These are phyloP conservation scores for Pithys albifrons DNA, from an alignment of 2,113 vertebrate genomes.

Conservation along the genomic window DNA sequence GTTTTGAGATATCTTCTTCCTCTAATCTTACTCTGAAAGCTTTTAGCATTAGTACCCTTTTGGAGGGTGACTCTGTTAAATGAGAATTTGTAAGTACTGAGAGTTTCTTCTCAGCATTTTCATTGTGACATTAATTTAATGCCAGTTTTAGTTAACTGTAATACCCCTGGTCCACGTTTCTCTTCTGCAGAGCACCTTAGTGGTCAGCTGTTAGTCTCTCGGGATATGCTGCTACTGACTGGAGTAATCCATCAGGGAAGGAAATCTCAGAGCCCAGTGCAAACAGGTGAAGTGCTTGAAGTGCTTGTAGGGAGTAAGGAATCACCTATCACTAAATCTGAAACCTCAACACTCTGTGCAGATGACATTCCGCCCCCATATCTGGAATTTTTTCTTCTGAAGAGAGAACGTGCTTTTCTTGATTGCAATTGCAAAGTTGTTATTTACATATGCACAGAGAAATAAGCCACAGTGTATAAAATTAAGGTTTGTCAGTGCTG, in stretches of 20 bases:
- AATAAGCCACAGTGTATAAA: not conserved
- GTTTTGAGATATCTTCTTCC: not conserved
- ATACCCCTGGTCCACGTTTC: not conserved
- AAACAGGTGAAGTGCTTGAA: not conserved
- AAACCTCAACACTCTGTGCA: not conserved
- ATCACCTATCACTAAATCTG: not conserved
- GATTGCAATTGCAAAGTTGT: not conserved
- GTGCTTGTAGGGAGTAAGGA: not conserved
- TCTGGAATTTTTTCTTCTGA: not conserved
- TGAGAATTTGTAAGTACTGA: not conserved
- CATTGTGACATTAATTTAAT: not conserved
- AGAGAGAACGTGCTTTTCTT: not conserved
- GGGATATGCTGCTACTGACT: not conserved
- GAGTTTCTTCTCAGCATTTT: not conserved
- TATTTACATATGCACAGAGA: not conserved
- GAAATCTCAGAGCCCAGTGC: not conserved
- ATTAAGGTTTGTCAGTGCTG: not conserved
- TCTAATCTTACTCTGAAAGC: not conserved
- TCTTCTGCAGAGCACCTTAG: not conserved
- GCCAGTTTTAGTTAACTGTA: not conserved
- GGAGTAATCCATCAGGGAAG: not conserved
- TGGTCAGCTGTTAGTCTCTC: not conserved
- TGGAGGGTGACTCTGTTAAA: not conserved
- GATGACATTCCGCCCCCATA: conserved; percentile 22
- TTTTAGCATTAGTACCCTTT: not conserved